Evolutionary conservation across 2,888 invertebrate species (phyloP), one percentile per base, ranked within the genome.

Genomic region (Rhamnusium bicolor): DNA sequence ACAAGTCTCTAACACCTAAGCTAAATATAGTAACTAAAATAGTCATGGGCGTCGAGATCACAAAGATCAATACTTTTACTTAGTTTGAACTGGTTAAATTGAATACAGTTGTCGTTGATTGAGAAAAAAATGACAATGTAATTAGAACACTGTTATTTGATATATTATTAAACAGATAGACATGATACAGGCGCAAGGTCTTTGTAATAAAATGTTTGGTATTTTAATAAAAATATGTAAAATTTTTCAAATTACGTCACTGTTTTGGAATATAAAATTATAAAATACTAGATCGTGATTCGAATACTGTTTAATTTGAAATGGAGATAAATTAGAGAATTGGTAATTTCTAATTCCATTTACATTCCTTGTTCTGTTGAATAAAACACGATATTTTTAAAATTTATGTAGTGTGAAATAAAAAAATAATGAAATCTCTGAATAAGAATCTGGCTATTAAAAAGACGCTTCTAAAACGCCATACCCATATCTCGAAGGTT

Each of bases 11-110:
- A 58, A 3, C 58, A 58, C 58, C 29, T 29, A 58, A 32, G 14
- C 58, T 58, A 58, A 58, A 58, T 29, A 58, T 58, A 58, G 58
- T 16, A 32, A 14, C 27, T 58, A 58, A 58, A 32, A 29, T 2
- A 58, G 10, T 8, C 58, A 58, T 58, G 16, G 58, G 29, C 58
- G 58, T 58, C 40, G 40, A 40, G 12, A 40, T n/a, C 40, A 40
- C 40, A 40, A 40, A 51, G 18, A 8, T 51, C 51, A 19, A 51
- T 51, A 51, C 51, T 18, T 19, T 51, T 51, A 18, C 19, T 51
- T n/a, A 12, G 2, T 16, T 6, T 51, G 18, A 51, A 51, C 12
- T 51, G 19, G 51, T 40, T 40, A 40, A 40, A 40, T 12, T 51
- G 19, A 51, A 51, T 18, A 3, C 18, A 18, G 19, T 51, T 19